phyloP scores from a whole-genome alignment of 2,888 invertebrate genomes.

The Athalia circularis region DNA sequence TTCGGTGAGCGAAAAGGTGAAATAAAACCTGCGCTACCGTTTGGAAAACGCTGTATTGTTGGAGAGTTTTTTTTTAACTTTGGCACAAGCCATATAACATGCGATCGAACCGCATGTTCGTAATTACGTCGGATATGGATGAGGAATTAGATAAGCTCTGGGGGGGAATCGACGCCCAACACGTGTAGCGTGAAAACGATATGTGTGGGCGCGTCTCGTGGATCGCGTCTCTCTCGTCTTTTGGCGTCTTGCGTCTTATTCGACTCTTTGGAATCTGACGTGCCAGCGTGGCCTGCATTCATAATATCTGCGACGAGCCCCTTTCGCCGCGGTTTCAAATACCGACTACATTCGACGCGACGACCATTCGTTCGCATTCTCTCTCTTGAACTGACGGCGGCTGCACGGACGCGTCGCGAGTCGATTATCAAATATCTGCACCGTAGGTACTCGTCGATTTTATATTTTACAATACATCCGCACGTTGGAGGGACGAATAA shows the following conservation, averaged over 20 bases:
- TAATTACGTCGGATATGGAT: too few relatives aligned
- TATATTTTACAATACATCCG: background rate
- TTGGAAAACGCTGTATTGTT: too few relatives aligned
- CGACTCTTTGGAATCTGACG: background rate
- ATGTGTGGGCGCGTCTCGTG: too few relatives aligned
- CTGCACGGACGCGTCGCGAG: background rate
- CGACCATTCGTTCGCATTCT: constrained; percentile 43
- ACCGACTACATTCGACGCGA: background rate
- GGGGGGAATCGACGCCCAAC: too few relatives aligned
- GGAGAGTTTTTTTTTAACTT: too few relatives aligned
- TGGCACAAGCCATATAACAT: too few relatives aligned
- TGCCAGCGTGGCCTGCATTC: constrained; percentile 37
- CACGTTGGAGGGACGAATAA: background rate
- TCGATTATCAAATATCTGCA: background rate
- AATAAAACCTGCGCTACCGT: too few relatives aligned
- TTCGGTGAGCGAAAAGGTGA: too few relatives aligned
- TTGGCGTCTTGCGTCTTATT: background rate
- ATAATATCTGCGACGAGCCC: constrained; percentile 14
- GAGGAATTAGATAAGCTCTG: too few relatives aligned
- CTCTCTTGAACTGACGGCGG: background rate
- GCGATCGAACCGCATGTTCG: too few relatives aligned
- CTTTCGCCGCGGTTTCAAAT: constrained; percentile 41
- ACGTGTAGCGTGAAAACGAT: too few relatives aligned
- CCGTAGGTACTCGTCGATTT: background rate
- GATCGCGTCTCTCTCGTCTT: too few relatives aligned